phyloP scores from a whole-genome alignment of 2,797 vertebrate genomes.

The Chloroceryle amazona region DNA sequence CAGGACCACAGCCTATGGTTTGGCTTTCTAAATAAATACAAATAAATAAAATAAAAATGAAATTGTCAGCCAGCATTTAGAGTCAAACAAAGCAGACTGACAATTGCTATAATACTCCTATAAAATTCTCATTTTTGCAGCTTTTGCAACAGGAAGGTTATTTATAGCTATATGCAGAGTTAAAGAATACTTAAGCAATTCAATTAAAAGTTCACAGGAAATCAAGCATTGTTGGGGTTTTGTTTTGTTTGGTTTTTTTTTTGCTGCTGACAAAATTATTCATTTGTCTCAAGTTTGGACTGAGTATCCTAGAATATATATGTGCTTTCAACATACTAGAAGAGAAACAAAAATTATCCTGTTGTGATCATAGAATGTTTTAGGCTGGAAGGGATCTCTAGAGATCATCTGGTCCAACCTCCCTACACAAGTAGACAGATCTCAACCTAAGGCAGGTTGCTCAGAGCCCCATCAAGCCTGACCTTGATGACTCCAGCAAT shows the following conservation, averaged over 20 bases:
- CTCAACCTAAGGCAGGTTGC: too few relatives aligned
- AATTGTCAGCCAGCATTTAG: background rate
- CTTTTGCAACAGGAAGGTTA: background rate
- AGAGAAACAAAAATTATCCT: background rate
- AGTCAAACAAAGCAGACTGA: background rate
- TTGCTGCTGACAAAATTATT: background rate
- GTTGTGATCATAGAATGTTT: too few relatives aligned
- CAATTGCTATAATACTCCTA: background rate
- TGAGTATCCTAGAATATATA: background rate
- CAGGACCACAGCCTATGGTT: background rate
- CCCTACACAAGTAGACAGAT: too few relatives aligned
- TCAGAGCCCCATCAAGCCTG: too few relatives aligned
- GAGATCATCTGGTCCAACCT: too few relatives aligned
- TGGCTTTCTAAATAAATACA: background rate
- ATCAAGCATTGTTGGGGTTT: background rate
- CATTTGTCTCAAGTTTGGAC: background rate
- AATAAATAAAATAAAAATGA: background rate
- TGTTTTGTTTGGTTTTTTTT: background rate
- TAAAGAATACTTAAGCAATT: background rate
- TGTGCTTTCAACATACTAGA: background rate
- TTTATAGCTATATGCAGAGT: background rate
- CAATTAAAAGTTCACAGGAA: background rate
- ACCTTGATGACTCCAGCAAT: too few relatives aligned
- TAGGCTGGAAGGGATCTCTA: too few relatives aligned
- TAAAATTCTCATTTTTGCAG: background rate